These are phyloP conservation scores for Acropternis orthonyx DNA, from an alignment of 2,797 vertebrate species.

Conservation along the genomic window DNA sequence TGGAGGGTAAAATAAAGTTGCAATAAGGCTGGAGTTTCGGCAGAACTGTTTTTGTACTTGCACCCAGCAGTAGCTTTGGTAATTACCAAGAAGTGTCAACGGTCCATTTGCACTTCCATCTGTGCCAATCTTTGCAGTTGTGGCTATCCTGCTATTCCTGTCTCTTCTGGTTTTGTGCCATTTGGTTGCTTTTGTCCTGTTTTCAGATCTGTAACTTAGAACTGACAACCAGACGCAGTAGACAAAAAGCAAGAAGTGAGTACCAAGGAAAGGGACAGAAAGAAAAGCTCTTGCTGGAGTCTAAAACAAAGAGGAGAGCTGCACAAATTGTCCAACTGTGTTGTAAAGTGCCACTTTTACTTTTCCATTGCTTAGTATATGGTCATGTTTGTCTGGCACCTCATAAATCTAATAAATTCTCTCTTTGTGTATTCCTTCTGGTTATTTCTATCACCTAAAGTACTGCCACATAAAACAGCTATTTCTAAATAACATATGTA, in stretches of 20 bases:
- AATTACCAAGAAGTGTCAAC: neutral
- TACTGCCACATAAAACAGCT: neutral
- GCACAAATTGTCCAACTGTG: neutral
- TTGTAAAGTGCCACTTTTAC: neutral
- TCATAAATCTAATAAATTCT: constrained; percentile 20
- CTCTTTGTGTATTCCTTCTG: neutral
- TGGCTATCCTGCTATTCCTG: neutral
- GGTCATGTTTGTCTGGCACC: neutral
- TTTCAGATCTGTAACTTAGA: constrained; percentile 2
- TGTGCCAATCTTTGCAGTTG: neutral
- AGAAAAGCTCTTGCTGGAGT: neutral
- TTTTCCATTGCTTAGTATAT: neutral
- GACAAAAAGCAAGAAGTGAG: neutral
- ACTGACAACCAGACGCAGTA: neutral
- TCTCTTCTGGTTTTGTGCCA: neutral
- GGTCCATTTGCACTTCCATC: neutral
- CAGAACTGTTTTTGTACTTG: neutral
- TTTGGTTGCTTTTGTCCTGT: neutral
- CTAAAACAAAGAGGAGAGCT: neutral
- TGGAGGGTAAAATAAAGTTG: neutral
- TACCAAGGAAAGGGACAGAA: neutral
- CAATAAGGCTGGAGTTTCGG: neutral
- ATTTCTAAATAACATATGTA: constrained; percentile 4
- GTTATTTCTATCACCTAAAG: constrained; percentile 20
- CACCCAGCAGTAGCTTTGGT: neutral